These are phyloP conservation scores for Homarus americanus DNA, from an alignment of 1,140 invertebrate genomes.

Conservation along the genomic window DNA sequence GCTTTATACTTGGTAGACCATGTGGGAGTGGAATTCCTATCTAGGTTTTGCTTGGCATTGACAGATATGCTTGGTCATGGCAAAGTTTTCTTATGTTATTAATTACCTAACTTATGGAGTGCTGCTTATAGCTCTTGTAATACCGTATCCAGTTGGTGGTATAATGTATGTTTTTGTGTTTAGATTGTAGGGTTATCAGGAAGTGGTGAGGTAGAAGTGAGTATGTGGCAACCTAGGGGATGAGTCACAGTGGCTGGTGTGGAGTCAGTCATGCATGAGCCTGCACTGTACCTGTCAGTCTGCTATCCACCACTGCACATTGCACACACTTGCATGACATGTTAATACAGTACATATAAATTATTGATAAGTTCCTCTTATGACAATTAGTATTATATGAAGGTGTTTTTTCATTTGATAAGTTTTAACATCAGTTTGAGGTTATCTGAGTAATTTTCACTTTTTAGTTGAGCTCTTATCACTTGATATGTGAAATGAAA, in stretches of 20 bases:
- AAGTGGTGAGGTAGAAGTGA: slow-evolving; percentile 3
- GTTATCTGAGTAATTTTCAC: too few relatives aligned
- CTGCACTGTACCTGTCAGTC: slow-evolving; percentile 35
- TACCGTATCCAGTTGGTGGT: too few relatives aligned
- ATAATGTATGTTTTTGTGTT: too few relatives aligned
- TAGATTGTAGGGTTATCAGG: background rate
- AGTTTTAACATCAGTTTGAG: too few relatives aligned
- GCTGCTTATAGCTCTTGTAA: too few relatives aligned
- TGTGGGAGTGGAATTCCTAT: background rate
- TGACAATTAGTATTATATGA: too few relatives aligned
- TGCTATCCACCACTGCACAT: slow-evolving; percentile 11
- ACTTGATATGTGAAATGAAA: too few relatives aligned
- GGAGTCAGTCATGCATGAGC: slow-evolving; percentile 52
- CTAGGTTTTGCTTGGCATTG: background rate
- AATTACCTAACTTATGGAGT: background rate
- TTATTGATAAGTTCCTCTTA: background rate
- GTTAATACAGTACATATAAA: background rate
- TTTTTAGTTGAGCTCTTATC: too few relatives aligned
- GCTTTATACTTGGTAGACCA: background rate
- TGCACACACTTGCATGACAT: background rate
- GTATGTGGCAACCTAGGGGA: slow-evolving; percentile 23
- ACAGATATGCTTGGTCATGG: background rate
- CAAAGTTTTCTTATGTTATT: background rate
- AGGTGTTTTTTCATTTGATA: too few relatives aligned
- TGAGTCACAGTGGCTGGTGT: slow-evolving; percentile 48